Base-by-base conservation (phyloP, 2,797 vertebrate genomes). In the Sebastolobus alascanus region DNA sequence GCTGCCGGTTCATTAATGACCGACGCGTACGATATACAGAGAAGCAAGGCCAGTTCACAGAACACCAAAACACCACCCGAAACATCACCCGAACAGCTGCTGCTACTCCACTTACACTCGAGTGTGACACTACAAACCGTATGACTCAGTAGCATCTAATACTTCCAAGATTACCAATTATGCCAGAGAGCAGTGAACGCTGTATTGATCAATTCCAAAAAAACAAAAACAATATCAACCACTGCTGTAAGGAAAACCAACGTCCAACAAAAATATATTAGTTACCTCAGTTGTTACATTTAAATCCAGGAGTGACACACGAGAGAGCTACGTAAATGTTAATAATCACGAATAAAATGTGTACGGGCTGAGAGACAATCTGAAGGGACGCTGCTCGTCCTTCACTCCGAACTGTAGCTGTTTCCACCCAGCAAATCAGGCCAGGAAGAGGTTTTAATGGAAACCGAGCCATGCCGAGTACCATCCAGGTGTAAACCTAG, bases 1-100 rank as follows among this genome's bases (percentile, higher is more conserved):
- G 75, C 80, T 66, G 82, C 82, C 82, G 82, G 82, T 83, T 85
- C n/a, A 54, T 66, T 77, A 69, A 67, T 69, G 68, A 84, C 84
- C 16, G 37, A 75, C 50, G 14, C 46, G 73, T 65, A 31, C 33
- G 63, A 46, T 11, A 70, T 18, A 68, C 52, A 77, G 40, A 79
- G 58, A 77, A 73, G 40, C n/a, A 38, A 46, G 31, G 74, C 67
- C 73, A 59, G 67, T 78, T 78, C 16, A 77, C 72, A 75, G 11
- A 61, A 73, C 72, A 64, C 52, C 54, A 18, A 37, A 40, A 40
- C 59, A 68, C 72, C 71, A 29, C 54, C 66, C 3, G 13, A 20
- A 69, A 60, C 70, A 35, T 63, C 67, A 35, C 75, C 59, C 65
- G 52, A 69, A 69, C 71, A 63, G 82, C 64, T 73, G 73, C 70